Conservation (phyloP, 2,113 vertebrate genomes). For the Nothocercus julius region DNA sequence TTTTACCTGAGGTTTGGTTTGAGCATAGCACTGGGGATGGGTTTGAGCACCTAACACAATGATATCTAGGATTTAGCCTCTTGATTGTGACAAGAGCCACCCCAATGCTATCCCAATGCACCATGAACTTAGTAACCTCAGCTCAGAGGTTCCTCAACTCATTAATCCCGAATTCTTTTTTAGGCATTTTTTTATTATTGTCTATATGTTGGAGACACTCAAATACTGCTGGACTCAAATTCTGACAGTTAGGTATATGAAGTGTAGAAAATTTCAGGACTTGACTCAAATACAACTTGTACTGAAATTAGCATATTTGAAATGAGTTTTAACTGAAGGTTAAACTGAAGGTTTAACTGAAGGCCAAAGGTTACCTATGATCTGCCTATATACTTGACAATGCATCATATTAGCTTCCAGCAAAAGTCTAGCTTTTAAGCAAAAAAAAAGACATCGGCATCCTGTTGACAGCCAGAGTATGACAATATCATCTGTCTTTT, state of each 20-base stretch:
- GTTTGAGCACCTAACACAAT: neutral
- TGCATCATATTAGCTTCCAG: neutral
- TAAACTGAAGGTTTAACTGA: too few species aligned
- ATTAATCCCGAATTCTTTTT: rapidly evolving
- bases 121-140: neutral
- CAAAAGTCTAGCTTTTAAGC: neutral
- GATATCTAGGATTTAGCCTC: neutral
- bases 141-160: rapidly evolving
- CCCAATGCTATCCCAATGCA: rapidly evolving
- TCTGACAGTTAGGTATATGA: neutral
- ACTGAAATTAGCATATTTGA: neutral
- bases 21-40: neutral
- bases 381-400: neutral
- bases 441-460: neutral
- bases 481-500: neutral
- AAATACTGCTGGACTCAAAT: too few species aligned
- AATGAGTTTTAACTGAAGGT: neutral
- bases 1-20: neutral
- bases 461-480: neutral
- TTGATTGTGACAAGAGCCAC: neutral
- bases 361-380: too few species aligned
- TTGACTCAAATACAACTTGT: neutral
- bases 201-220: neutral
- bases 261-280: neutral
- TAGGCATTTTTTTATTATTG: neutral